A percentile compares a stretch with the other conserved stretches of the same genome.
phyloP scores from a whole-genome alignment of 2,113 vertebrate species.

The Castor canadensis region DNA sequence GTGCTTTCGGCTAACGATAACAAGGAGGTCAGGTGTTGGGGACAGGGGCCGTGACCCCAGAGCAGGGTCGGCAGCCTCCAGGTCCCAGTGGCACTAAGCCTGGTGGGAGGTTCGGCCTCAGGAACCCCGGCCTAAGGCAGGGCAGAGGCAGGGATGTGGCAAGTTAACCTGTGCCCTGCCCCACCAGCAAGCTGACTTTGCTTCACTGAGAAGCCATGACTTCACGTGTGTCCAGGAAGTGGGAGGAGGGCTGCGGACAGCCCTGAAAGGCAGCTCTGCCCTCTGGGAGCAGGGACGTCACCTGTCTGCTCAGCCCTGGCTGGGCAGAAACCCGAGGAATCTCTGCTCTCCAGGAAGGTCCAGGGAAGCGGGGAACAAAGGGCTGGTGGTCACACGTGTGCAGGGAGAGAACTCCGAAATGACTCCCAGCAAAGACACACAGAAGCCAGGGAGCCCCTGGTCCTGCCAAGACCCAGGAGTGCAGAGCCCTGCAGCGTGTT shows the following conservation, averaged over 20 bases:
- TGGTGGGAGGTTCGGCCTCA: background rate
- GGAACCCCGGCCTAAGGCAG: background rate
- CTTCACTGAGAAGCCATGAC: background rate
- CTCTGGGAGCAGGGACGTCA: background rate
- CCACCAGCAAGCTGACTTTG: too few species aligned
- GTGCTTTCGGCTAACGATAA: too few species aligned
- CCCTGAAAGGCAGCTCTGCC: background rate
- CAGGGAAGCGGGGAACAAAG: background rate
- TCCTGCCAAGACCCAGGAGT: background rate
- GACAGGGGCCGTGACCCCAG: background rate
- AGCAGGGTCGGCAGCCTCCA: background rate
- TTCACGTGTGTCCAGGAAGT: background rate
- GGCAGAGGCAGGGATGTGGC: background rate
- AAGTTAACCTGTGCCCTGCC: background rate
- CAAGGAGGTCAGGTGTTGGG: too few species aligned
- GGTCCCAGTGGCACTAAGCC: background rate
- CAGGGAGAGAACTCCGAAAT: background rate
- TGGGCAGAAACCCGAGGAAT: background rate
- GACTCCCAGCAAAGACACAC: background rate
- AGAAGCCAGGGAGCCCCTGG: accelerated
- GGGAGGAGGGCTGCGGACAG: too few species aligned
- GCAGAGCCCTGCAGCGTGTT: accelerated
- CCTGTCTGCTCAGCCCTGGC: background rate
- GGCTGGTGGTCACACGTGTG: background rate
- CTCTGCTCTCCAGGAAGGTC: background rate